Conservation (phyloP, 1,140 invertebrate genomes). For the Daktulosphaira vitifoliae region DNA sequence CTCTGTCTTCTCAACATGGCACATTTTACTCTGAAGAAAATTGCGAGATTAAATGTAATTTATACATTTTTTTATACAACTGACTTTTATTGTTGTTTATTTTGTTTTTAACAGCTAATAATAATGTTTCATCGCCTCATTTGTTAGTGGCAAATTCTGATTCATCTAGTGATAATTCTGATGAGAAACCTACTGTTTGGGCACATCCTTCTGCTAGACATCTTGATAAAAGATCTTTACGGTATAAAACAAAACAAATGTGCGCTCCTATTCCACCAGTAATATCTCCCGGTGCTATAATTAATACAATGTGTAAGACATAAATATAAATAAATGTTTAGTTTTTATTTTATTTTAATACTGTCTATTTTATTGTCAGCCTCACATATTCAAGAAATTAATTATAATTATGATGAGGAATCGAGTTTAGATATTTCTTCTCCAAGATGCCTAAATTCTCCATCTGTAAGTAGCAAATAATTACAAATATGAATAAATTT, state of each 20-base stretch:
- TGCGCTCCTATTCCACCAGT: background rate
- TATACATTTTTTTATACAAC: too few species aligned
- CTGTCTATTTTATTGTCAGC: background rate
- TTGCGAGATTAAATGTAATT: conserved; percentile 11
- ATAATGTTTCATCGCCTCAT: background rate
- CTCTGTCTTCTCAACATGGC: background rate
- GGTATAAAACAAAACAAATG: conserved; percentile 14
- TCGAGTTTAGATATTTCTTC: conserved; percentile 59
- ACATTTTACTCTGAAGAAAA: conserved; percentile 20
- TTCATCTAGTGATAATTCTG: conserved; percentile 21
- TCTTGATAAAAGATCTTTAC: conserved; percentile 13
- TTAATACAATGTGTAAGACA: background rate
- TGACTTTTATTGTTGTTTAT: background rate
- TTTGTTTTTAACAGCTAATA: background rate
- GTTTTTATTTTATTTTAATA: too few species aligned
- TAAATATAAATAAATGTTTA: too few species aligned
- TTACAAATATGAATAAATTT: background rate
- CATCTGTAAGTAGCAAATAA: conserved; percentile 48
- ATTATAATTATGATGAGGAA: conserved; percentile 54
- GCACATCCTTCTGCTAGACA: background rate
- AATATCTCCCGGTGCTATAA: background rate
- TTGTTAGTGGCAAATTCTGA: background rate
- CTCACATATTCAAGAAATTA: conserved; percentile 5
- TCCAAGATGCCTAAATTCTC: conserved; percentile 59
- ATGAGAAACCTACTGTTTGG: conserved; percentile 13